Base-by-base conservation (phyloP, 2,797 vertebrate species). In the Pipistrellus kuhlii region DNA sequence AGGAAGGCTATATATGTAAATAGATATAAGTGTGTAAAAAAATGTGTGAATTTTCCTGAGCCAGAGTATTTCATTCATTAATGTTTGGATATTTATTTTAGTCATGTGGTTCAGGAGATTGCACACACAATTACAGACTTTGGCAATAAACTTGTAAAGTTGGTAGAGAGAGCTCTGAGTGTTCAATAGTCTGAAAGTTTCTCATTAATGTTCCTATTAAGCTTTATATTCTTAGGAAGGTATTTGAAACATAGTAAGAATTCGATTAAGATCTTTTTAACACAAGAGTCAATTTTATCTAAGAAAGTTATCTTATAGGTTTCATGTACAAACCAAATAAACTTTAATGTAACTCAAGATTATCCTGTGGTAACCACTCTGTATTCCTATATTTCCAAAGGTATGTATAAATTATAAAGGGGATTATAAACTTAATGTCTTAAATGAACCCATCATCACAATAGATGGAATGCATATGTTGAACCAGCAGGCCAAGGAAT, bases 311-410 rank as follows among this genome's bases (percentile, higher is more conserved):
- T 21, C 46, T 51, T 64, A 77, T 8, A 81, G 38, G 32, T 78
- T 87, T 93, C 57, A n/a, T 82, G 93, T 8, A 91, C n/a, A 86
- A 91, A 25, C 44, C 20, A 88, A 91, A 82, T 38, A 89, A 88
- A 15, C 53, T 73, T 88, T 89, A 77, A 73, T 10, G 41, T 27
- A 88, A 44, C 51, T 38, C 66, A 72, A 76, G 18, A 44, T 73
- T 78, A 48, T 73, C 30, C 53, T 76, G 1, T 57, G 35, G 32
- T 80, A 69, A 83, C 7, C 15, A 76, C 7, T 86, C 20, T 82
- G 8, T 93, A 11, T 89, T 77, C 62, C 38, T 78, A 0, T 81
- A 85, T 88, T 91, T 93, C 38, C 38, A 76, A 88, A 82, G 81
- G 35, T 55, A 69, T 14, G 72, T 76, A 23, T 30, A 92, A 66